Base-by-base conservation (phyloP, 2,797 vertebrate genomes). In the Avahi laniger region DNA sequence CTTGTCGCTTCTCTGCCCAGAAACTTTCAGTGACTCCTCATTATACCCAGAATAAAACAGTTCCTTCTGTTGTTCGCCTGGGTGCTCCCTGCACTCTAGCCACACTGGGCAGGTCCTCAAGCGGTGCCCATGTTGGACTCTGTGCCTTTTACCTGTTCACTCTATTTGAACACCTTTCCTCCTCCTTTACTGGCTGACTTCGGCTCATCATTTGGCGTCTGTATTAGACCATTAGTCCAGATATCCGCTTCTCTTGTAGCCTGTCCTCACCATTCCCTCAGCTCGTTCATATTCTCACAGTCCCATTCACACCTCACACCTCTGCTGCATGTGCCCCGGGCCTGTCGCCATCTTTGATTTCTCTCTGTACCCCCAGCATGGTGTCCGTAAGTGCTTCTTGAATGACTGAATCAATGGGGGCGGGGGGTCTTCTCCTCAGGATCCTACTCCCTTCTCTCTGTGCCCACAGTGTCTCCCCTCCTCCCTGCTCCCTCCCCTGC, bases 361-460 rank as follows among this genome's bases (percentile, higher is more conserved):
- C 61, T 82, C 86, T 85, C 35, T 80, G 33, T 72, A 7, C 14
- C 69, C 86, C 28, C 38, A 33, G 57, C 38, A 26, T 43, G 30
- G 54, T 84, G 38, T 87, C 91, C n/a, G 67, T 67, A 57, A 75
- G 65, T 79, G 83, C 59, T 91, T 83, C 72, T 41, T 81, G 86
- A 92, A 75, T 95, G 94, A 82, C 75, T 65, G 72, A 91, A 70
- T 91, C 73, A 70, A 72, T 43, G 54, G 11, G 76, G 15, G n/a
- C 75, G 57, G 15, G n/a, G 80, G 57, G 67, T 83, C 69, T 92
- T 76, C 67, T 91, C 76, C 93, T 96, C 87, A 88, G 97, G 87
- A 65, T 65, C 94, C 82, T 52, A 76, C 91, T 90, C 76, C 92
- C 57, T 93, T 92, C 87, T 81, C 89, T 96, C 76, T 97, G 94